phyloP scores from a whole-genome alignment of 1,140 invertebrate species.

The Eumeta japonica region DNA sequence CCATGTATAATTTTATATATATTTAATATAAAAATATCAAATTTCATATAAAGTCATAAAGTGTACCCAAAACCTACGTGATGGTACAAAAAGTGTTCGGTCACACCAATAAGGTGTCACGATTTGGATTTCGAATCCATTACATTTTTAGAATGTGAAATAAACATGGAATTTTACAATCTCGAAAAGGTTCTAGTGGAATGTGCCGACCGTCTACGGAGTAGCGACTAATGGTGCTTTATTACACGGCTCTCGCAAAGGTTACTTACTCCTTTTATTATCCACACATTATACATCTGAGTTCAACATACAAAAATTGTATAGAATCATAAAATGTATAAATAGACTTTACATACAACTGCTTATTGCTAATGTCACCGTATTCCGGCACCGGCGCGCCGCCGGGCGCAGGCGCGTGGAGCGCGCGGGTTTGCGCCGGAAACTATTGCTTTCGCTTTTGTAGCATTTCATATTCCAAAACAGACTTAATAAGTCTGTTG shows the following conservation, averaged over 20 bases:
- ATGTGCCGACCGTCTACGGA: slow-evolving; percentile 54
- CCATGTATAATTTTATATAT: slow-evolving; percentile 58
- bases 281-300: slow-evolving; percentile 44
- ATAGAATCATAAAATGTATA: slow-evolving; percentile 58
- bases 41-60: slow-evolving; percentile 59
- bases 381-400: slow-evolving; percentile 20
- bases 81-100: slow-evolving; percentile 52
- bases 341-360: slow-evolving; percentile 56
- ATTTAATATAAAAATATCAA: slow-evolving; percentile 59
- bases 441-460: slow-evolving; percentile 6
- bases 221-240: slow-evolving; percentile 50
- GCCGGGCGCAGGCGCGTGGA: slow-evolving; percentile 18
- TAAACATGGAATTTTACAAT: slow-evolving; percentile 55
- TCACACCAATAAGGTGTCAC: slow-evolving; percentile 43
- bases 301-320: slow-evolving; percentile 54
- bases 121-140: slow-evolving; percentile 46
- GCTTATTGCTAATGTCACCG: slow-evolving; percentile 53
- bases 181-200: slow-evolving; percentile 49
- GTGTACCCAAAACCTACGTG: slow-evolving; percentile 58
- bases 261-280: slow-evolving; percentile 41
- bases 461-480: slow-evolving; percentile 25
- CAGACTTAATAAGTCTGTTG: too few species aligned
- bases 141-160: slow-evolving; percentile 52
- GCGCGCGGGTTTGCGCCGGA: slow-evolving; percentile 10
- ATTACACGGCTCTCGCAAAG: slow-evolving; percentile 58